Evolutionary conservation across 92 coral and sea anemone genomes (phyloP), one percentile per base, ranked within the genome.

Genomic region (Virgularia gustaviana): DNA sequence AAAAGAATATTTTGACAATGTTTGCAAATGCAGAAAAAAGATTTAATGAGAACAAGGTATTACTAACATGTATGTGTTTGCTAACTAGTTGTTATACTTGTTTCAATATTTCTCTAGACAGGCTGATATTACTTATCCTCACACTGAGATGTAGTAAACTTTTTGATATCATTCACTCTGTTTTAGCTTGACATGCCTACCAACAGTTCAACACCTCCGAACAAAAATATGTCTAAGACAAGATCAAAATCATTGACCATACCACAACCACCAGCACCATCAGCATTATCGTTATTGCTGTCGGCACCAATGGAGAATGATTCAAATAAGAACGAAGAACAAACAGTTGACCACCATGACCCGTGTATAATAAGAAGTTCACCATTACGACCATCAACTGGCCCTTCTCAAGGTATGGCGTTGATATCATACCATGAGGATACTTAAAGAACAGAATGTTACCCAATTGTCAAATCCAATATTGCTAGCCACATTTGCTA

Each of bases 1-100:
- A 55, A 30, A 37, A 8, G 56, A 85, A 85, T 57, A 88, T 92
- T 16, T 75, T 92, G 75, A 77, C 82, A 71, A 75, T 92, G 73
- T 89, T 92, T 81, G 92, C 94, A 13, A 85, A 78, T 72, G 98
- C 98, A 34, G 94, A 92, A 73, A 86, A 84, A 73, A 83, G 78
- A 60, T 92, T 75, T 60, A 76, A 89, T 20, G 87, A 81, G 33
- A 68, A 42, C 33, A 61, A 60, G 60, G 79, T 66, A 34, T 22
- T 13, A 43, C n/a, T n/a, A n/a, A n/a, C n/a, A n/a, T n/a, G n/a
- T n/a, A 47, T 4, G 55, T 47, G 55, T 15, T 4, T 5, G 18
- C 22, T 47, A 4, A 15, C 18, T 4, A 47, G 15, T 47, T 4
- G 3, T 47, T 19, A 47, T 47, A 3, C 6, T n/a, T n/a, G n/a